Conservation (phyloP, 2,113 vertebrate genomes). For the Pedetes capensis region DNA sequence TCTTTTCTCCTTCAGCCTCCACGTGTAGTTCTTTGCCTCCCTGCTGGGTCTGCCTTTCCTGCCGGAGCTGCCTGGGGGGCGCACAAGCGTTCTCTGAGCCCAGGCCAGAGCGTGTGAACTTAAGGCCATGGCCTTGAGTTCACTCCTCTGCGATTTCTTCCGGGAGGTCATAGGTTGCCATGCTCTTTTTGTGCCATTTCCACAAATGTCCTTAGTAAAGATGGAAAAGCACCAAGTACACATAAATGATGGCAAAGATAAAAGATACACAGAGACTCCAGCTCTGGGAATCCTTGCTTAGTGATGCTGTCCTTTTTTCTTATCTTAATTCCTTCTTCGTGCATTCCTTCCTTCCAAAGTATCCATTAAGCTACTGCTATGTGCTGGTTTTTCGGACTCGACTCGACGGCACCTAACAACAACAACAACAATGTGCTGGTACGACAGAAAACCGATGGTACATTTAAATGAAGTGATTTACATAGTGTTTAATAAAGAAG, state of each 20-base stretch:
- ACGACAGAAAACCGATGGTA: background rate
- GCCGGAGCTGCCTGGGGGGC: background rate
- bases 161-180: background rate
- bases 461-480: background rate
- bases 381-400: too few species aligned
- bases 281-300: background rate
- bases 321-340: background rate
- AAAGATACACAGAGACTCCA: background rate
- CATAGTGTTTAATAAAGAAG: background rate
- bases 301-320: background rate
- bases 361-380: background rate
- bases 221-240: background rate
- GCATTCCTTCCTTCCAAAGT: background rate
- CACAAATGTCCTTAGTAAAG: background rate
- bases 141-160: background rate
- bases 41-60: background rate
- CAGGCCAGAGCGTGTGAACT: background rate
- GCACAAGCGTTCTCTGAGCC: background rate
- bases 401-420: too few species aligned
- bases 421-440: background rate
- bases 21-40: background rate
- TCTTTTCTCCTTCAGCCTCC: background rate
- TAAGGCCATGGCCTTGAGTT: background rate
- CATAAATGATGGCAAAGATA: background rate
- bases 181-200: background rate